Conservation (phyloP, 2,888 invertebrate genomes). For the Palloptera scutellata region DNA sequence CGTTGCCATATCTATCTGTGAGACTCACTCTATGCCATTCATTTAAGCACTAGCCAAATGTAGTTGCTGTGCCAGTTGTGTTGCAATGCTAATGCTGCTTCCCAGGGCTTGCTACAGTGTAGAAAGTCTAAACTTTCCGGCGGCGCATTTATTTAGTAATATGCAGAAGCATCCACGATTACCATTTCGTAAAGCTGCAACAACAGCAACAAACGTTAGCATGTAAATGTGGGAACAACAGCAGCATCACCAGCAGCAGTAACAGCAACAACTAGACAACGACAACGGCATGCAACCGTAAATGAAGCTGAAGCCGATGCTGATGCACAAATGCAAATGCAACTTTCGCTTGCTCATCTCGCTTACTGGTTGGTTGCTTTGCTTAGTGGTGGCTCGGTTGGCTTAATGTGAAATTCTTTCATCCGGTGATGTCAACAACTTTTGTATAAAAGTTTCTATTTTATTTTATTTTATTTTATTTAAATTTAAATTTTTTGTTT, state of each 20-base stretch:
- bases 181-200: no score
- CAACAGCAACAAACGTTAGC: no score
- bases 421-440: constrained; percentile 47
- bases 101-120: no score
- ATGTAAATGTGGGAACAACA: not conserved
- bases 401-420: constrained; percentile 59
- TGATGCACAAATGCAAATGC: not conserved
- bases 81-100: no score
- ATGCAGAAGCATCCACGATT: no score
- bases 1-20: no score
- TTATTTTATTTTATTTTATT: not conserved
- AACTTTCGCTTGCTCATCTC: constrained; percentile 5
- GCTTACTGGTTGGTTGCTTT: constrained; percentile 13
- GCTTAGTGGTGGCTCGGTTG: constrained; percentile 16
- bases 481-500: constrained; percentile 13
- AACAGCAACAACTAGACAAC: constrained; percentile 8
- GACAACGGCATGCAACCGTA: not conserved
- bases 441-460: constrained; percentile 26
- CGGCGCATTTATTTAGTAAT: no score
- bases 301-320: constrained; percentile 7
- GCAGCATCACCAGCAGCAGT: not conserved
- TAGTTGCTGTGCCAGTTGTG: no score
- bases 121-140: no score
- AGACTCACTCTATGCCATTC: no score
- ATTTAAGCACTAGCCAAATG: no score